phyloP scores from a whole-genome alignment of 2,888 invertebrate species.

The Sarcophaga variegata region DNA sequence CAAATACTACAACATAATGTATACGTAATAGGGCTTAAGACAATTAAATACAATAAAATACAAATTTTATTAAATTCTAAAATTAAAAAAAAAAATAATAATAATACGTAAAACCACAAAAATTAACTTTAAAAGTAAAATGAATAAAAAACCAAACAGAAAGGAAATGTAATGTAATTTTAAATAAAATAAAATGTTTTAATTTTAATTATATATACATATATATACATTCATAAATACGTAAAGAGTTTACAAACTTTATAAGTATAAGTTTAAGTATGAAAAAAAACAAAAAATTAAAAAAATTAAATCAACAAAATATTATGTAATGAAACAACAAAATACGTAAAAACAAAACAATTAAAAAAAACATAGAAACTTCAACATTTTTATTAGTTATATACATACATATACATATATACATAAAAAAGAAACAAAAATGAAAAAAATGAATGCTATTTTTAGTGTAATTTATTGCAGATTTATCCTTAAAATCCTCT shows the following conservation, averaged over 20 bases:
- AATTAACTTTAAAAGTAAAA: constrained; percentile 64
- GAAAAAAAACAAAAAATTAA: constrained; percentile 39
- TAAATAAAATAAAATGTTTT: constrained; percentile 47
- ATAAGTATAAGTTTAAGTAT: constrained; percentile 62
- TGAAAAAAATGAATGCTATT: constrained; percentile 57
- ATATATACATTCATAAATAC: constrained; percentile 42
- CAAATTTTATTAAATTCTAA: constrained; percentile 66
- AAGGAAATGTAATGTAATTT: constrained; percentile 37
- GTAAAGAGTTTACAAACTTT: constrained; percentile 68
- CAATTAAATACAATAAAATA: constrained; percentile 70
- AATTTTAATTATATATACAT: constrained; percentile 26
- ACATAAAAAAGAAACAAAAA: constrained; percentile 22
- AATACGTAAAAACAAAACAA: constrained; percentile 71
- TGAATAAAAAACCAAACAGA: constrained; percentile 3
- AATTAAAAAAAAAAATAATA: constrained; percentile 32
- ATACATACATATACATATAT: constrained; percentile 20
- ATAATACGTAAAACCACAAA: neutral
- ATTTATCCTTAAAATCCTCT: constrained; percentile 41
- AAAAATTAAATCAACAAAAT: constrained; percentile 55
- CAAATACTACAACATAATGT: constrained; percentile 80
- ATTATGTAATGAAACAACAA: constrained; percentile 69
- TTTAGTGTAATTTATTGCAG: constrained; percentile 65
- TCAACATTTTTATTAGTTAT: constrained; percentile 50
- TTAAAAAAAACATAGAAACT: constrained; percentile 26
- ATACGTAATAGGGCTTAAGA: constrained; percentile 81